Conservation (phyloP, 2,888 invertebrate species). For the Teleogryllus oceanicus region DNA sequence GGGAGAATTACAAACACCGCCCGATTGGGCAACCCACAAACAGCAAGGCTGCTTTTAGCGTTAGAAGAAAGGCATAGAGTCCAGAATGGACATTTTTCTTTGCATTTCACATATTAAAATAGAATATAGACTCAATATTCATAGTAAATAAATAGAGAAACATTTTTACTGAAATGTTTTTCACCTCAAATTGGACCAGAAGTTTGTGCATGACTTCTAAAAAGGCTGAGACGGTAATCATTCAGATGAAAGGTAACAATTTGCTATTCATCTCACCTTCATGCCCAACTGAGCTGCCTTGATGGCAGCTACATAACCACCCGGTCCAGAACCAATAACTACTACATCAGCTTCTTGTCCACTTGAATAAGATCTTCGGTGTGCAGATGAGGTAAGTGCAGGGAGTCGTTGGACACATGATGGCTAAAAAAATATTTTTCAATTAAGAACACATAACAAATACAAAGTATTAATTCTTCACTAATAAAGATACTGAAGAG, state of each 20-base stretch:
- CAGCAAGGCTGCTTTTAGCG: no score
- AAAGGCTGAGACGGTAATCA: conserved; percentile 28
- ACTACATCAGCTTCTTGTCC: conserved; percentile 86
- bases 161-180: no score
- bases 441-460: not conserved
- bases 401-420: conserved; percentile 33
- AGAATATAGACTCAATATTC: no score
- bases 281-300: conserved; percentile 98
- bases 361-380: conserved; percentile 57
- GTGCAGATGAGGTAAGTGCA: conserved; percentile 29
- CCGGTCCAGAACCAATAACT: conserved; percentile 97
- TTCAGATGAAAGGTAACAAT: conserved; percentile 25
- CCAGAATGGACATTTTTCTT: no score
- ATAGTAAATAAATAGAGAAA: no score
- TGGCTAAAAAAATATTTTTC: not conserved
- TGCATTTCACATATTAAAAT: no score
- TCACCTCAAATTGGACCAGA: no score
- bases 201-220: not conserved
- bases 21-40: no score
- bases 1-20: no score
- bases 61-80: no score
- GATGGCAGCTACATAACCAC: conserved; percentile 98
- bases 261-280: conserved; percentile 61
- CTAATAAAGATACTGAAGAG: conserved; percentile 21
- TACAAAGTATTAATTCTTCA: conserved; percentile 22